Percentiles rank a stretch among this genome's conserved stretches.
These are phyloP conservation scores for Hecatera dysodea DNA, from an alignment of 2,888 invertebrate species.

Conservation along the genomic window DNA sequence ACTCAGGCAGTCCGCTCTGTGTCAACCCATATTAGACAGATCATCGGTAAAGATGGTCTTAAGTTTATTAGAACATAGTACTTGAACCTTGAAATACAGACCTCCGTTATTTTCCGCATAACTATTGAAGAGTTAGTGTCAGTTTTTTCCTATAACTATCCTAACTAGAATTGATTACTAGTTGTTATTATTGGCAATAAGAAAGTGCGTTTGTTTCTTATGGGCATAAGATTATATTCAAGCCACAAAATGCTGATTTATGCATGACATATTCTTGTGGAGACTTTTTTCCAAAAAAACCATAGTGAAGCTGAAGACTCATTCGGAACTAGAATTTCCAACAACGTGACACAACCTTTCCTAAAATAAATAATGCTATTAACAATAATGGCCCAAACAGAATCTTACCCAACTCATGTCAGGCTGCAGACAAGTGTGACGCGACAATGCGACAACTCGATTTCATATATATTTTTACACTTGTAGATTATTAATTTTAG, in stretches of 20 bases:
- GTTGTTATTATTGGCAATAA: no score
- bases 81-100: neutral
- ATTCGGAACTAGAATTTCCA: neutral
- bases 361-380: slow-evolving; percentile 13
- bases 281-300: neutral
- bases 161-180: no score
- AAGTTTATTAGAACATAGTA: neutral
- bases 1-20: neutral
- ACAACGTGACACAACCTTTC: slow-evolving; percentile 4
- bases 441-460: neutral
- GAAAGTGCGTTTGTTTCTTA: no score
- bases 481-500: no score
- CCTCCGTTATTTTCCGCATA: no score
- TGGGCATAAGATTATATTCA: no score
- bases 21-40: slow-evolving; percentile 7
- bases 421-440: neutral
- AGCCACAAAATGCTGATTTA: no score
- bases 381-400: slow-evolving; percentile 4
- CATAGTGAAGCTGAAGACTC: neutral
- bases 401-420: slow-evolving; percentile 29
- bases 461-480: neutral
- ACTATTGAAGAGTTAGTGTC: no score
- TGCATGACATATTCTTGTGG: neutral
- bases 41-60: slow-evolving; percentile 8
- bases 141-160: no score